These are phyloP conservation scores for Chrysogorgia sp. DNA, from an alignment of 92 coral and sea anemone genomes.

Conservation along the genomic window DNA sequence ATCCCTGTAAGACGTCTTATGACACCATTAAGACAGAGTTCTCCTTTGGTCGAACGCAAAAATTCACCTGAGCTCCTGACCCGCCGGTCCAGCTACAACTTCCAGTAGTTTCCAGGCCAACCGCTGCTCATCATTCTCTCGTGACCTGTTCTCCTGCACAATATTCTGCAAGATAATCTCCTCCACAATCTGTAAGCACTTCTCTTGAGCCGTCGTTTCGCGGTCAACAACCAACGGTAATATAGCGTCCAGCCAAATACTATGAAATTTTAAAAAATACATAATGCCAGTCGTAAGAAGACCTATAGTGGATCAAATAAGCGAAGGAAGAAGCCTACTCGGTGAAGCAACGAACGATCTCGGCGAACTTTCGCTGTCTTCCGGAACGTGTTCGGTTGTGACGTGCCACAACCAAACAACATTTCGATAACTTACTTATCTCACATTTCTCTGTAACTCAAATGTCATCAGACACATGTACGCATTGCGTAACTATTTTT, in stretches of 20 bases:
- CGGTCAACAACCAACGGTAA: constrained; percentile 87
- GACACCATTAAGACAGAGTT: too few relatives aligned
- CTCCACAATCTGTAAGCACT: constrained; percentile 77
- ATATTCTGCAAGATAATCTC: constrained; percentile 77
- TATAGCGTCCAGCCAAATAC: constrained; percentile 92
- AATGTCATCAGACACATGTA: too few relatives aligned
- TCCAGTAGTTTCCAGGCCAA: constrained; percentile 83
- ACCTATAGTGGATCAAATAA: too few relatives aligned
- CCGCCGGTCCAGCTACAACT: constrained; percentile 74
- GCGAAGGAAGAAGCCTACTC: too few relatives aligned
- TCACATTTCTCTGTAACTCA: too few relatives aligned
- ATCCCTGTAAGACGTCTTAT: too few relatives aligned
- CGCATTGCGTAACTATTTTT: neutral
- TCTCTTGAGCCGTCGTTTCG: constrained; percentile 96
- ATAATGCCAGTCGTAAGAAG: neutral
- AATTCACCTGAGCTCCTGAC: constrained; percentile 86
- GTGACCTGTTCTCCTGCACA: constrained; percentile 70
- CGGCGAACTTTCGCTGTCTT: too few relatives aligned
- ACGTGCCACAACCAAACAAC: too few relatives aligned
- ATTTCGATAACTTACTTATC: too few relatives aligned
- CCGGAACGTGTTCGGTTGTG: too few relatives aligned
- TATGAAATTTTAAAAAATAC: constrained; percentile 3
- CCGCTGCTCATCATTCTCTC: constrained; percentile 50
- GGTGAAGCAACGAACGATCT: too few relatives aligned
- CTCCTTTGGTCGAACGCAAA: neutral